Evolutionary conservation across 2,113 vertebrate species (phyloP), one percentile per base, ranked within the genome.

Genomic region (Sprattus sprattus): DNA sequence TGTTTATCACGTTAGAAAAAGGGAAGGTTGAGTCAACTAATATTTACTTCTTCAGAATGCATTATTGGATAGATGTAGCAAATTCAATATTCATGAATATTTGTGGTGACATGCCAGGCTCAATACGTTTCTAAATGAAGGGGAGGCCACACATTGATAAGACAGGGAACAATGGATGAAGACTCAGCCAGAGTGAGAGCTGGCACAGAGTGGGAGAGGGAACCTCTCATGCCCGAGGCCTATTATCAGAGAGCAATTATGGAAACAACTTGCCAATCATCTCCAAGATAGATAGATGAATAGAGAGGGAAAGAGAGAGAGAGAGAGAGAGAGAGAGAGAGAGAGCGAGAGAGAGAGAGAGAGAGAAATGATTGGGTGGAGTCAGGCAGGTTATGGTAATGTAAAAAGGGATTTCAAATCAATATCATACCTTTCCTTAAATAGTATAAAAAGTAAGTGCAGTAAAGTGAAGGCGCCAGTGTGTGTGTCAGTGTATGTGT

Each of bases 41-140:
- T 78, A 78, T 78, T 78, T 78, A 78, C 71, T 28, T 78, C 28
- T 15, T 78, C 71, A 32, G 13, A 78, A 78, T 16, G 71, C 71
- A 78, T 44, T 78, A 78, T 78, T 78, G 25, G 71, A 32, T 78
- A 13, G 32, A 32, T 78, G 32, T 32, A 71, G 28, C 8, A 25
- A 71, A 71, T 25, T 71, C 64, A 71, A 71, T 71, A 71, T 32
- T 71, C 25, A 71, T 32, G 64, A 71, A 9, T 16, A 9, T 2
- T 32, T 7, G 28, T 11, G 11, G 25, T 71, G 28, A 28, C 28
- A 28, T 32, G 64, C n/a, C 7, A 9, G 64, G 64, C n/a, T 25
- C 64, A 3, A 32, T 78, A 11, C 13, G 44, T 39, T 78, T 78
- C 25, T 39, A 5, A 3, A 78, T 78, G 28, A 78, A 44, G 32